Percentiles rank a stretch among this genome's conserved stretches.
These are phyloP conservation scores for Orius insidiosus DNA, from an alignment of 1,140 invertebrate genomes.

Conservation along the genomic window DNA sequence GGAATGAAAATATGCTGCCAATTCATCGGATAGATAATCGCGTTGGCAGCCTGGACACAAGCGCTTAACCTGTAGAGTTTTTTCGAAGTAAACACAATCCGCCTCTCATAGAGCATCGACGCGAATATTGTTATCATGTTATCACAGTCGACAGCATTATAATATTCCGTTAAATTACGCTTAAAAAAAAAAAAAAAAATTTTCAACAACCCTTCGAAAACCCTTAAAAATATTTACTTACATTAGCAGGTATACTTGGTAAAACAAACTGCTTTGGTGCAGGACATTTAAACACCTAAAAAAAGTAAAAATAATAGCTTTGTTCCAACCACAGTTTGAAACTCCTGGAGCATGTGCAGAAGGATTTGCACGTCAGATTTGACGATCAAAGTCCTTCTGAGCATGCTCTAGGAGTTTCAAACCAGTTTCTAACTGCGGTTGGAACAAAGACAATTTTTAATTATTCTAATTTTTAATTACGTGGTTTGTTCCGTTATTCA, in stretches of 20 bases:
- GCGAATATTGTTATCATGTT: conserved; percentile 92
- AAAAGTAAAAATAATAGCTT: conserved; percentile 23
- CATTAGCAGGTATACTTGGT: conserved; percentile 87
- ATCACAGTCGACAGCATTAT: conserved; percentile 74
- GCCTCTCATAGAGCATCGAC: conserved; percentile 78
- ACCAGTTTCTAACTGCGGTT: too few species aligned
- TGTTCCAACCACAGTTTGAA: too few species aligned
- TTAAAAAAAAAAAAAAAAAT: conserved; percentile 31
- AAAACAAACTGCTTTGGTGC: conserved; percentile 62
- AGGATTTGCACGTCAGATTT: too few species aligned
- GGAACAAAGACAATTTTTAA: conserved; percentile 16
- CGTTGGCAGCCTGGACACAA: conserved; percentile 84
- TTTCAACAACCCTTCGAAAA: conserved; percentile 15
- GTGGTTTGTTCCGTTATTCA: conserved; percentile 30
- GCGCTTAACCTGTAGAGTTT: conserved; percentile 73
- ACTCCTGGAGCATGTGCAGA: too few species aligned
- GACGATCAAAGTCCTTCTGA: too few species aligned
- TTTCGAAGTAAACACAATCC: conserved; percentile 78
- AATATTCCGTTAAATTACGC: conserved; percentile 92
- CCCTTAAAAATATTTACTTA: too few species aligned
- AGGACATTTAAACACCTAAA: conserved; percentile 55
- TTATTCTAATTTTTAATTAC: conserved; percentile 4
- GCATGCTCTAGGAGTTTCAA: too few species aligned
- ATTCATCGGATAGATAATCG: conserved; percentile 88
- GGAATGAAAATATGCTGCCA: conserved; percentile 98